Evolutionary conservation across 2,113 vertebrate genomes (phyloP).

Genomic region (Machaerirhynchus nigripectus): DNA sequence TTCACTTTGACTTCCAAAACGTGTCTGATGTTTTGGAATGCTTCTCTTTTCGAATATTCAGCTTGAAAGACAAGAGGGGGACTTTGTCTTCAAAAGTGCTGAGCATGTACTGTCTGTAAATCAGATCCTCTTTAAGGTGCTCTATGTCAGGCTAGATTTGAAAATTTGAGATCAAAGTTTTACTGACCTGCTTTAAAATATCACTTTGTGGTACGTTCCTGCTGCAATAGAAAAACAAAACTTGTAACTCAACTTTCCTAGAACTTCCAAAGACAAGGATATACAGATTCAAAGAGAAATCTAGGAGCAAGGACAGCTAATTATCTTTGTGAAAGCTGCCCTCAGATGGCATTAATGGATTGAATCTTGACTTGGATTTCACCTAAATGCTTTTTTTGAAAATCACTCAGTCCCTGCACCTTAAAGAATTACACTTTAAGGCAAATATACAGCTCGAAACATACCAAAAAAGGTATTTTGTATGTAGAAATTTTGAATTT

Average conservation of each 20-base stretch:
- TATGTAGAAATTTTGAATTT: background rate
- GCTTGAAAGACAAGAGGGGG: background rate
- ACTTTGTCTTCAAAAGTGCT: background rate
- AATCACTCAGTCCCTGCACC: background rate
- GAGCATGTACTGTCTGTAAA: background rate
- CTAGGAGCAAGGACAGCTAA: background rate
- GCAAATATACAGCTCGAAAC: background rate
- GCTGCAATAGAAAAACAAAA: background rate
- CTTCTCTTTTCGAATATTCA: background rate
- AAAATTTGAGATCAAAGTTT: conserved; percentile 44
- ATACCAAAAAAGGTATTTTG: background rate
- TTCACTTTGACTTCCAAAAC: background rate
- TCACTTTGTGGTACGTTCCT: background rate
- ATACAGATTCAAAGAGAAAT: background rate
- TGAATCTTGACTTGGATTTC: background rate
- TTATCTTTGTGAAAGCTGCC: background rate
- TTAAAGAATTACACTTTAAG: background rate
- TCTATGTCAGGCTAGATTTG: background rate
- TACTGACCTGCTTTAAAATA: background rate
- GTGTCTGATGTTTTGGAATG: background rate
- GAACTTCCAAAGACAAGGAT: background rate
- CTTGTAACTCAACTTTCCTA: background rate
- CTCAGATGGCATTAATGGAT: background rate
- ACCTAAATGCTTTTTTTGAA: background rate
- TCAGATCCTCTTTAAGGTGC: background rate